These are phyloP conservation scores for Pogonomyrmex californicus DNA, from an alignment of 1,140 invertebrate species.

Conservation along the genomic window DNA sequence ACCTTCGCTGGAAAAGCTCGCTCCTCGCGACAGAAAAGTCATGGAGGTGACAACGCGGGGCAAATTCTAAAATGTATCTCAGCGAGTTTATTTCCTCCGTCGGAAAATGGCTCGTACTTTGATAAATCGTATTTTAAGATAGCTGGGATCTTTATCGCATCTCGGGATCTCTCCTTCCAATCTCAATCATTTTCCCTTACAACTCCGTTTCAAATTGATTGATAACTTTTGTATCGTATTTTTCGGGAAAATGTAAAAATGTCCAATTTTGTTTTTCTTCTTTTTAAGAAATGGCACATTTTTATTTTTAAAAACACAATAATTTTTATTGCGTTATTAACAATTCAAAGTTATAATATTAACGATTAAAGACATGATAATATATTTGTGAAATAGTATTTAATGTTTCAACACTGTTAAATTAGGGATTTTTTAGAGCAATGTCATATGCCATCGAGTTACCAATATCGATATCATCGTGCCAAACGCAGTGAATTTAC, in stretches of 20 bases:
- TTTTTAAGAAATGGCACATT: not conserved
- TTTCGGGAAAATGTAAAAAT: not conserved
- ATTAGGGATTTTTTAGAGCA: not conserved
- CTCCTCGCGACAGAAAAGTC: not conserved
- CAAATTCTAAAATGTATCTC: not conserved
- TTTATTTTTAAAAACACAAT: no score
- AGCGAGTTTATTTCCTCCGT: not conserved
- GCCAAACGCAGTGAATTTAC: slow-evolving; percentile 38
- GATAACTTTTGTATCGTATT: not conserved
- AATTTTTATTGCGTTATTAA: not conserved
- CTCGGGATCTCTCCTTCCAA: not conserved
- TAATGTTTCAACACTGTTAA: not conserved
- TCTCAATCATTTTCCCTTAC: not conserved
- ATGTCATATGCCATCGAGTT: not conserved
- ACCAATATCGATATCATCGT: not conserved
- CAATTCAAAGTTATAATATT: not conserved
- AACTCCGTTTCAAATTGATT: not conserved
- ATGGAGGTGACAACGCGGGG: not conserved
- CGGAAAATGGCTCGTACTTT: not conserved
- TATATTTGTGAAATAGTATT: not conserved
- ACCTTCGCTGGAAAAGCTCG: slow-evolving; percentile 16
- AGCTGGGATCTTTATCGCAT: not conserved
- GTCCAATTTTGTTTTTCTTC: not conserved
- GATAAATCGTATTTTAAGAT: not conserved
- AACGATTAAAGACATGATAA: not conserved